phyloP scores from a whole-genome alignment of 2,797 vertebrate genomes.

The Lagorchestes hirsutus region DNA sequence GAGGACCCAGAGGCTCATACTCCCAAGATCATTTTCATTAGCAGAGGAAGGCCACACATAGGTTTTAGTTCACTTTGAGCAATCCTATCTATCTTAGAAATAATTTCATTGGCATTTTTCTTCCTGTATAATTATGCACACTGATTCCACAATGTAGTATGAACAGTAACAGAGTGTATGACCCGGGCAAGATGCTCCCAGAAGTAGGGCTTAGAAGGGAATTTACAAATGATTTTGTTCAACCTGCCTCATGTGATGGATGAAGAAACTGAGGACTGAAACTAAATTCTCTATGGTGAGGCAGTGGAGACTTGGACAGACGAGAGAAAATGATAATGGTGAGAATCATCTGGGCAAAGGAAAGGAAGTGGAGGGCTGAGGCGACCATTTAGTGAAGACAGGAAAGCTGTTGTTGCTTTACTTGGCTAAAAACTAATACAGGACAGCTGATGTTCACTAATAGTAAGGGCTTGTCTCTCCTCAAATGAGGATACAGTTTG shows the following conservation, averaged over 20 bases:
- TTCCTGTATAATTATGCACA: background rate
- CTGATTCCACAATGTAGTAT: background rate
- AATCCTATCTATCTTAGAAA: background rate
- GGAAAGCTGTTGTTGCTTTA: background rate
- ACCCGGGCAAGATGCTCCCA: background rate
- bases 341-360: background rate
- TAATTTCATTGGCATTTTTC: background rate
- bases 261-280: background rate
- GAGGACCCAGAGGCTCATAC: background rate
- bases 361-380: background rate
- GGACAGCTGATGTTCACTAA: background rate
- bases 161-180: background rate
- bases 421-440: background rate
- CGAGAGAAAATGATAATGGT: background rate
- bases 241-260: background rate
- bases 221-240: background rate
- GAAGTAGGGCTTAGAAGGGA: background rate
- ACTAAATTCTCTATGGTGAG: background rate
- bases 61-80: background rate
- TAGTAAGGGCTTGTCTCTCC: constrained; percentile 4
- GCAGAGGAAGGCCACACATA: background rate
- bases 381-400: background rate
- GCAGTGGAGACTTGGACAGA: background rate
- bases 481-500: background rate
- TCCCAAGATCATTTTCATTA: background rate